These are phyloP conservation scores for Hyaena hyaena DNA, from an alignment of 2,113 vertebrate species.

Conservation along the genomic window DNA sequence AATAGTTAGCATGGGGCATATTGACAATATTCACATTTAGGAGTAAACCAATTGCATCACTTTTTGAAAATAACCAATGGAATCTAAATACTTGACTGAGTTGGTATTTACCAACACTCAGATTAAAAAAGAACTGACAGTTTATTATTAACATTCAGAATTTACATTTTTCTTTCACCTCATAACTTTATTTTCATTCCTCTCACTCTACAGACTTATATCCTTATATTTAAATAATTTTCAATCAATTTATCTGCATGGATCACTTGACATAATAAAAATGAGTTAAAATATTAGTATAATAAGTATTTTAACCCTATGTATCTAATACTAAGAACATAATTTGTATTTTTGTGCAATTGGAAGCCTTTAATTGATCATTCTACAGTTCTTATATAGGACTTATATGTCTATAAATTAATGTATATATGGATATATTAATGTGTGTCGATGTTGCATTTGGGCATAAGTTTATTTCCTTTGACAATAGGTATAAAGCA, in stretches of 20 bases:
- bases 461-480: neutral
- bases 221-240: neutral
- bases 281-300: neutral
- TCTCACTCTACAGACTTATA: neutral
- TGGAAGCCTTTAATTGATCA: neutral
- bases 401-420: neutral
- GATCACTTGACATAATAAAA: neutral
- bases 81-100: neutral
- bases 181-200: neutral
- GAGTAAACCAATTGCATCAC: neutral
- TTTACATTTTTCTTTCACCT: neutral
- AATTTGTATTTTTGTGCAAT: neutral
- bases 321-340: neutral
- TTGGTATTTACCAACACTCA: neutral
- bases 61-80: neutral
- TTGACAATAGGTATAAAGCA: neutral
- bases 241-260: neutral
- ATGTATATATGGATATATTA: neutral
- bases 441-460: neutral
- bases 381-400: neutral
- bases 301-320: neutral
- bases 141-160: constrained; percentile 14
- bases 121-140: neutral
- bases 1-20: neutral
- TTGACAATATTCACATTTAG: neutral